phyloP scores from a whole-genome alignment of 2,888 invertebrate genomes.

The Drosophila pseudotakahashii region DNA sequence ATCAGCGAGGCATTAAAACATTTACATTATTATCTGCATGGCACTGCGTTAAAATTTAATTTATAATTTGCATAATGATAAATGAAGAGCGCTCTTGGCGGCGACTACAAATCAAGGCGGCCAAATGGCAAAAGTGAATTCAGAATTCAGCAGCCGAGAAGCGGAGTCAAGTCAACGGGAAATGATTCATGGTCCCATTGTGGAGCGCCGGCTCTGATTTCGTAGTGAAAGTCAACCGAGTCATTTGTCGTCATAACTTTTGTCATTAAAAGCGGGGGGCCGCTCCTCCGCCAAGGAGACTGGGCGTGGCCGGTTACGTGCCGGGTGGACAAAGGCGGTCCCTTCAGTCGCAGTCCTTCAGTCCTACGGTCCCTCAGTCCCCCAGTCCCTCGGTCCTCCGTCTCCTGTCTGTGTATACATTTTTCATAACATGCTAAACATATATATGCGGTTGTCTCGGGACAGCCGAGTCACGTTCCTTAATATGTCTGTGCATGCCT shows the following conservation, averaged over 20 bases:
- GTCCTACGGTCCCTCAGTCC: constrained; percentile 14
- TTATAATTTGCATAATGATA: constrained; percentile 71
- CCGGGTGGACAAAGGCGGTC: constrained; percentile 59
- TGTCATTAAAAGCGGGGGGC: constrained; percentile 61
- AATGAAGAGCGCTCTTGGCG: constrained; percentile 43
- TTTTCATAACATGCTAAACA: constrained; percentile 74
- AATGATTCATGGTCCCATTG: constrained; percentile 73
- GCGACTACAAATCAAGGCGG: constrained; percentile 46
- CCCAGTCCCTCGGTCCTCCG: constrained; percentile 11
- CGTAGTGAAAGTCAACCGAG: constrained; percentile 73
- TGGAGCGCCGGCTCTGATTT: constrained; percentile 63
- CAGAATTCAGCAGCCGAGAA: constrained; percentile 23
- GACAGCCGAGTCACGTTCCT: constrained; percentile 68
- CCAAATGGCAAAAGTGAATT: constrained; percentile 58
- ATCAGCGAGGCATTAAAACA: constrained; percentile 44
- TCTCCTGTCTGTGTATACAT: constrained; percentile 57
- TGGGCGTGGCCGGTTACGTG: constrained; percentile 56
- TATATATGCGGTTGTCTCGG: constrained; percentile 22
- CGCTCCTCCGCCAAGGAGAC: constrained; percentile 14
- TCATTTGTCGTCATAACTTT: constrained; percentile 79
- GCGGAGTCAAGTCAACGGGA: constrained; percentile 45
- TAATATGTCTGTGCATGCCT: constrained; percentile 57
- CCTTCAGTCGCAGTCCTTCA: constrained; percentile 17
- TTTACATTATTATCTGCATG: constrained; percentile 50
- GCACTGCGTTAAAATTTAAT: constrained; percentile 54